Base-by-base conservation (phyloP, 2,797 vertebrate genomes). In the Parambassis ranga region DNA sequence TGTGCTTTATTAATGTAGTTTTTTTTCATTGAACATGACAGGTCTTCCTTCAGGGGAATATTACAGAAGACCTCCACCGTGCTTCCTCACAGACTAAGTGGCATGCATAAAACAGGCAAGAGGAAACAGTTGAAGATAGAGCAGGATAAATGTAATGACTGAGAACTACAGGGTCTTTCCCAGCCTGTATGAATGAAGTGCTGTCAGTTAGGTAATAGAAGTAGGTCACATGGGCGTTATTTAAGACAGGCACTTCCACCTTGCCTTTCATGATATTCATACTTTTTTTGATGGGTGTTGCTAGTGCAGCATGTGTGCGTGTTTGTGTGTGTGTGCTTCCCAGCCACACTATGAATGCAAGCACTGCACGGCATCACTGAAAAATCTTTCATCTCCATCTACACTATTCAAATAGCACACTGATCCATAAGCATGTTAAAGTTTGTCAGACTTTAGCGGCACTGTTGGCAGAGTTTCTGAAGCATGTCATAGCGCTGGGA, bases 1-100 rank as follows among this genome's bases (percentile, higher is more conserved):
- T 81, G 72, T 73, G 66, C 65, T 84, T 71, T 84, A 78, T 87
- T 83, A 74, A 82, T 67, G 53, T 43, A 2, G 28, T 75, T 71
- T 67, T 59, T 64, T 61, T 62, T 85, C 46, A 83, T 81, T 81
- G 59, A 82, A 83, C 74, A 74, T 88, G 80, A 82, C 82, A 79
- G 72, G 55, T 67, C 70, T 77, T 75, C 38, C 66, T 67, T 58
- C 37, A 72, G 69, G 57, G 44, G 50, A 51, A 76, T 57, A 67
- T 62, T 65, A 66, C 36, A 57, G 46, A 62, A 58, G 81, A 77
- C 69, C 59, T 78, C 60, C 68, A 59, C 43, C 24, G 13, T 10
- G 31, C 61, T 65, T 63, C 22, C 1, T 18, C 39, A 62, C 18
- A 63, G 77, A 72, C 37, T 61, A 56, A 75, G 53, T 58, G 20